These are phyloP conservation scores for Myzus persicae DNA, from an alignment of 1,140 invertebrate species.

Conservation along the genomic window DNA sequence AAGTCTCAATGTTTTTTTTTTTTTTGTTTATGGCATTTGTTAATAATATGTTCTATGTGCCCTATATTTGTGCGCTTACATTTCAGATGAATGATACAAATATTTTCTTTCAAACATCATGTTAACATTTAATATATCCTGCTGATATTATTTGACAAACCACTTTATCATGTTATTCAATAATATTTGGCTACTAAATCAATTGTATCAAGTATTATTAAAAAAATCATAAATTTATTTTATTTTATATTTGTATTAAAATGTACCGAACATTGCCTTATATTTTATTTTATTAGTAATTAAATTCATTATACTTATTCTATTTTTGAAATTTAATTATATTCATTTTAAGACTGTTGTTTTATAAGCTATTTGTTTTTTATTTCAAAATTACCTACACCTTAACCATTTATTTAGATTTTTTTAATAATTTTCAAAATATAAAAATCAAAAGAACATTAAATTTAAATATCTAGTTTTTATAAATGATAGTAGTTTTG, in stretches of 20 bases:
- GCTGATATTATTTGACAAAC: neutral
- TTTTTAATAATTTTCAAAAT: neutral
- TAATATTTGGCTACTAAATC: neutral
- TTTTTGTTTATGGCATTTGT: neutral
- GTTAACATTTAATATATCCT: neutral
- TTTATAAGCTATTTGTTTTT: slow-evolving; percentile 16
- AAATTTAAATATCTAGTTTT: neutral
- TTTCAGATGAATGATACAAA: neutral
- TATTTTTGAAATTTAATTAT: slow-evolving; percentile 30
- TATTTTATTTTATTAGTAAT: slow-evolving; percentile 8
- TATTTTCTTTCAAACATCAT: neutral
- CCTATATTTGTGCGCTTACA: neutral
- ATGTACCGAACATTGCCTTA: neutral
- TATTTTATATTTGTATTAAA: neutral
- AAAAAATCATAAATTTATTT: neutral
- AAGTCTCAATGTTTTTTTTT: neutral
- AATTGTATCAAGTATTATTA: neutral
- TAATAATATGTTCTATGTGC: neutral
- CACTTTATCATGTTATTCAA: neutral
- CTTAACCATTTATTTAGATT: neutral
- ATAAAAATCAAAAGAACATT: neutral
- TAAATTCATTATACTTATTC: slow-evolving; percentile 20
- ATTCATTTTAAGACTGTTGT: neutral
- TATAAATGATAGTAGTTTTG: neutral
- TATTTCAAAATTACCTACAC: neutral